Percentiles rank a stretch among this genome's conserved stretches.
phyloP scores from a whole-genome alignment of 1,140 invertebrate species.

The Ceratina australensis region DNA sequence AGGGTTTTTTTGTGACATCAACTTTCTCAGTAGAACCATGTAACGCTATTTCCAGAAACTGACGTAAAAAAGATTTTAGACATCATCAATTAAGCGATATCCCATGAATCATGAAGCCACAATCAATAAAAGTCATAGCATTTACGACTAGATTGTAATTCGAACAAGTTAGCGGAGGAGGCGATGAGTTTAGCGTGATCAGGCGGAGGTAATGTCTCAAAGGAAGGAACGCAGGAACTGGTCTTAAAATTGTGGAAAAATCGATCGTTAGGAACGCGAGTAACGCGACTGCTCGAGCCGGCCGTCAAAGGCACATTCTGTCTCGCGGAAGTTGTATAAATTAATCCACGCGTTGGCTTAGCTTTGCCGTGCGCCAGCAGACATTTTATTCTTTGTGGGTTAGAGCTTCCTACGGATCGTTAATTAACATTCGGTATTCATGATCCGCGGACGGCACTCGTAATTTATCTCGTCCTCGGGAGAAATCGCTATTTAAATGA shows the following conservation, averaged over 20 bases:
- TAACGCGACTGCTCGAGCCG: conserved; percentile 7
- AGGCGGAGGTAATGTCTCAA: background rate
- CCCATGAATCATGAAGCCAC: no score
- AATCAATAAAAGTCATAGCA: no score
- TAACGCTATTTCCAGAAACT: background rate
- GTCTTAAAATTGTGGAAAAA: background rate
- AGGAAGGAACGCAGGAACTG: background rate
- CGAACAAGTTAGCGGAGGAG: no score
- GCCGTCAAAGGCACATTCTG: background rate
- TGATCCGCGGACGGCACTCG: no score
- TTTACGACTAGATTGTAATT: no score
- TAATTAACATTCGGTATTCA: background rate
- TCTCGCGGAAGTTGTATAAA: background rate
- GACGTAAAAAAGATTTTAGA: no score
- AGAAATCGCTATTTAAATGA: no score
- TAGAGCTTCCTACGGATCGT: background rate
- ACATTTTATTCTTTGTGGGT: background rate
- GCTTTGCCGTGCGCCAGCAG: background rate
- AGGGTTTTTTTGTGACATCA: conserved; percentile 37
- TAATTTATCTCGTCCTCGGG: no score
- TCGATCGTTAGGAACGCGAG: background rate
- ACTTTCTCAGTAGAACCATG: conserved; percentile 8
- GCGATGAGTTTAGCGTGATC: no score
- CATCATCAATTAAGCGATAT: no score
- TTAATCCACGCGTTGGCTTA: background rate